Base-by-base conservation (phyloP, 2,797 vertebrate genomes). In the Mallotus villosus region DNA sequence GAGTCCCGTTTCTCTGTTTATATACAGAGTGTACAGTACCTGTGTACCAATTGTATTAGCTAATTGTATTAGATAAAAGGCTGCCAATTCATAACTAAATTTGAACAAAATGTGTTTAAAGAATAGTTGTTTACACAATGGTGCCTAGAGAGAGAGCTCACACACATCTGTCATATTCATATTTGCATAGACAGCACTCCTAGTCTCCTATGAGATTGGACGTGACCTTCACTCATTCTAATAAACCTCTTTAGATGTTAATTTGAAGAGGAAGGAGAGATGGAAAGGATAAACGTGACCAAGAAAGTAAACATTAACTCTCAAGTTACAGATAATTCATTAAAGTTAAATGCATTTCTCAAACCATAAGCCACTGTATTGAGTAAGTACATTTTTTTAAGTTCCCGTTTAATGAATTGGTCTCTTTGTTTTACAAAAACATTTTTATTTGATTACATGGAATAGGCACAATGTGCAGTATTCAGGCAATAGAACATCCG, bases 401-500 rank as follows among this genome's bases (percentile, higher is more conserved):
- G 51, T n/a, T 5, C 51, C 7, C 6, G 19, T 55, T n/a, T 55
- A 55, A 55, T 55, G 51, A 55, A 19, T n/a, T 55, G 7, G 16
- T 55, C 51, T 53, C 16, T n/a, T 17, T 55, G 19, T 55, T 55
- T 19, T 55, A 1, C 51, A 5, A 55, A 55, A 7, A 17, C 17
- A 55, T 14, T 17, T 51, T 1, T 3, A 24, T 9, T 6, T 34
- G 7, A 34, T 1, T 6, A 34, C 74, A 46, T 46, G 41, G 12
- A 69, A 77, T 67, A 25, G 59, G 74, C 32, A 34, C 32, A 34
- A 7, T 34, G 32, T 34, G 32, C 32, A 34, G 32, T 29, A 57
- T 63, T 51, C 12, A 58, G 57, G 57, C 21, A 58, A 58, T 21
- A 58, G 5, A 21, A n/a, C 55, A 53, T 57, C 55, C 7, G 5